Evolutionary conservation across 2,113 vertebrate species (phyloP).

Genomic region (Piprites chloris): DNA sequence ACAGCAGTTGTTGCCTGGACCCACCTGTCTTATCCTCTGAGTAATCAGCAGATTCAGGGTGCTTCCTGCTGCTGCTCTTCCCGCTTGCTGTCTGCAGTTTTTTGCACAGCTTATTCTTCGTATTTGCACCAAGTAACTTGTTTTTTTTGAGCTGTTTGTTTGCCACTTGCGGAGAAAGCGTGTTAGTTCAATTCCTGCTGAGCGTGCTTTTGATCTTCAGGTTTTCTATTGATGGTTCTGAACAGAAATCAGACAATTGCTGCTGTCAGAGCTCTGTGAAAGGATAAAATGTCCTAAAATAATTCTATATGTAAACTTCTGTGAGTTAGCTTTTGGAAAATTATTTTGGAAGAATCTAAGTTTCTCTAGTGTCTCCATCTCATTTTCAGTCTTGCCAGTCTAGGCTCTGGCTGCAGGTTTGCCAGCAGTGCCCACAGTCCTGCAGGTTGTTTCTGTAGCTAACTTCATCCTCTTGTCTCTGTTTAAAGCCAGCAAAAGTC

Average conservation of each 20-base stretch:
- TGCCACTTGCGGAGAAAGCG: background rate
- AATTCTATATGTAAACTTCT: background rate
- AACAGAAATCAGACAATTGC: background rate
- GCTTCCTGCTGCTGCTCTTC: background rate
- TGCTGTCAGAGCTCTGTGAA: background rate
- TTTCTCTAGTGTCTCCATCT: background rate
- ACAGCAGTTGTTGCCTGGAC: background rate
- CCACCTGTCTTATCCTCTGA: background rate
- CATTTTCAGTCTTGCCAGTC: background rate
- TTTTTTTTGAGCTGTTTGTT: background rate
- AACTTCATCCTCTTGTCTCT: background rate
- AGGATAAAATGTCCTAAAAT: background rate
- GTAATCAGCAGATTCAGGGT: background rate
- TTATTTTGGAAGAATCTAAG: background rate
- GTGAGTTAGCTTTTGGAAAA: background rate
- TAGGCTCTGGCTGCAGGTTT: background rate
- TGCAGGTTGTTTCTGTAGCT: background rate
- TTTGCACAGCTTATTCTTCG: background rate
- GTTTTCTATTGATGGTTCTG: background rate
- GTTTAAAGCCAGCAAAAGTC: rapidly evolving
- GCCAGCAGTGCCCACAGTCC: background rate
- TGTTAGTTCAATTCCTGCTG: background rate
- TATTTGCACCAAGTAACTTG: background rate
- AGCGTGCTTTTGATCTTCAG: background rate
- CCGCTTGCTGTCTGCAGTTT: background rate